Evolutionary conservation across 2,113 vertebrate genomes (phyloP), one percentile per base, ranked within the genome.

Genomic region (Oncorhynchus nerka): DNA sequence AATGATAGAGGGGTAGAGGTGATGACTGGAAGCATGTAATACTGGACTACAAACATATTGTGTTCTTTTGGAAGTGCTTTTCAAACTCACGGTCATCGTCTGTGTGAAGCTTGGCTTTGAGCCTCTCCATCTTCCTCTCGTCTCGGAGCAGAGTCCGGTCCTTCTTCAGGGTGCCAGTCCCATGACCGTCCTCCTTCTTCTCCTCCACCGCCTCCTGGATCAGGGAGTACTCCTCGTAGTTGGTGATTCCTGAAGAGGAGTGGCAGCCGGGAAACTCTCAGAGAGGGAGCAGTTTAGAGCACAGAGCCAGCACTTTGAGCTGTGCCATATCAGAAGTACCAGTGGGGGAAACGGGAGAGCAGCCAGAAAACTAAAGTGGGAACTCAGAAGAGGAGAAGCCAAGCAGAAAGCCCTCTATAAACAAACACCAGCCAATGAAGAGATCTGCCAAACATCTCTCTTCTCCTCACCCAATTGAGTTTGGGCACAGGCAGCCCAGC

Each of bases 31-130:
- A 61, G 6, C 7, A 22, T 62, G 59, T n/a, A 62, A 62, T 16
- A 55, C 51, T 5, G 51, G 5, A 19, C 51, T 55, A 55, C 16
- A 67, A 28, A 26, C 28, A 67, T 16, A n/a, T 26, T 20, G 16
- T 55, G 48, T 55, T 62, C 30, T 51, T 26, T 20, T 48, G 34
- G 69, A 9, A 49, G 67, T 45, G 7, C 45, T 62, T 1, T 64
- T 24, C 5, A 62, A 39, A 96, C 98, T 97, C 83, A 99, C 98
- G 71, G 48, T 99, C 98, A 30, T 99, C 98, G 70, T 99, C 98
- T 0, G 98, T 99, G 83, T 99, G 98, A n/a, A 99, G 96, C 76
- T 99, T 99, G 70, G 97, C 97, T 90, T 99, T 99, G 75, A 99
- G 89, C 85, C 98, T 99, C 90, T 99, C 98, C 98, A 99, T 99